Conservation (phyloP, 2,797 vertebrate species). For the Pangasius macronema region DNA sequence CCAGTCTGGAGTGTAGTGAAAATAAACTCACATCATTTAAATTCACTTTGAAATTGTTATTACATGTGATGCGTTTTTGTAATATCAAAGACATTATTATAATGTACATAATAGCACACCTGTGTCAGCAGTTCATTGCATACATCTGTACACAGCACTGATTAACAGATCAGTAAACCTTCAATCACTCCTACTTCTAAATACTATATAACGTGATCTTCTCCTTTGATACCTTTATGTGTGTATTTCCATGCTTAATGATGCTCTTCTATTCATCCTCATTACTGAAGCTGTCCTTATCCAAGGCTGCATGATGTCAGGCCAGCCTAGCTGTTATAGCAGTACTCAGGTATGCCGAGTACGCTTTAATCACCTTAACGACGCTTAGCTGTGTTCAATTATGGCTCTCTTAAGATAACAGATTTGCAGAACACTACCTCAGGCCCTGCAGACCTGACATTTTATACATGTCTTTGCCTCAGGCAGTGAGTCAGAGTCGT, state of each 20-base stretch:
- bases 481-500: not conserved
- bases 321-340: not conserved
- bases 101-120: not conserved
- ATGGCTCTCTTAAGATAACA: constrained; percentile 20
- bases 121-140: not conserved
- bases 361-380: constrained; percentile 9
- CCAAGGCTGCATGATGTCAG: constrained; percentile 29
- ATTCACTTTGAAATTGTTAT: not conserved
- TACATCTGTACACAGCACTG: not conserved
- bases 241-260: not conserved
- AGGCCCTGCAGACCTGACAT: not conserved
- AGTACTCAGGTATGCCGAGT: not conserved
- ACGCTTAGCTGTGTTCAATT: constrained; percentile 20
- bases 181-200: not conserved
- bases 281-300: not conserved
- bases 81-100: not conserved
- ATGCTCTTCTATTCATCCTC: not conserved
- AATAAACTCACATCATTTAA: not conserved
- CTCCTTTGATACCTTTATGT: not conserved
- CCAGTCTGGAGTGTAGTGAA: not conserved
- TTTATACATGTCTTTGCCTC: not conserved
- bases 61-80: not conserved
- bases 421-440: constrained; percentile 11
- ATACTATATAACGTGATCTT: not conserved
- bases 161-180: not conserved